Base-by-base conservation (phyloP, 2,888 invertebrate species). In the Serrognathus titanus region DNA sequence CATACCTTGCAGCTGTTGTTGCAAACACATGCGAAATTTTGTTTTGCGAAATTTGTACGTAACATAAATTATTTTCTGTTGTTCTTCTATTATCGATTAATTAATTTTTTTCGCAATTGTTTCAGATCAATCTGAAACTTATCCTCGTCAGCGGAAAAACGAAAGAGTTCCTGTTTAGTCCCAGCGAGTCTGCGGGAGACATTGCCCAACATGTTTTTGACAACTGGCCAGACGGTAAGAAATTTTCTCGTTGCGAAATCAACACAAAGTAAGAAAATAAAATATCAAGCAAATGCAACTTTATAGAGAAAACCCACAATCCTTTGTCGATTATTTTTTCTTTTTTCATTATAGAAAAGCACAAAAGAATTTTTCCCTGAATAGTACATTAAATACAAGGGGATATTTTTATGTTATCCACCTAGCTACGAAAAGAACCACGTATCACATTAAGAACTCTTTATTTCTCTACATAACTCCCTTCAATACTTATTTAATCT, bases 81-180 rank as follows among this genome's bases (percentile, higher is more conserved):
- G 12, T 39, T 39, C 4, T 39, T 39, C 12, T 47, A 49, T 39
- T 7, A 12, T 2, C 38, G 7, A 49, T 49, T 38, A 31, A 31
- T 49, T 49, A 48, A 3, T 48, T 35, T 52, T 16, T 35, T 48
- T 20, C 39, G 9, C 13, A 31, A 48, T 20, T 56, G 59, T 60
- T 58, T 66, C 89, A 98, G 97, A 95, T 98, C 80, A 97, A 97
- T 82, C 85, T 99, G 79, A 89, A 95, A 77, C 86, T 99, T 82
- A 98, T 99, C 79, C 88, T 99, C 80, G 98, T 98, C 78, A 97
- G 95, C 80, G 98, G 98, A 72, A 96, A 97, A 83, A 98, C 97
- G 80, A 95, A 96, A 87, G 98, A 99, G 84, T 99, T 97, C 85
- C 86, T 95, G 76, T 99, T 98, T 84, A 90, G 89, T 78, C 95